Base-by-base conservation (phyloP, 2,797 vertebrate species). In the Mallotus villosus region DNA sequence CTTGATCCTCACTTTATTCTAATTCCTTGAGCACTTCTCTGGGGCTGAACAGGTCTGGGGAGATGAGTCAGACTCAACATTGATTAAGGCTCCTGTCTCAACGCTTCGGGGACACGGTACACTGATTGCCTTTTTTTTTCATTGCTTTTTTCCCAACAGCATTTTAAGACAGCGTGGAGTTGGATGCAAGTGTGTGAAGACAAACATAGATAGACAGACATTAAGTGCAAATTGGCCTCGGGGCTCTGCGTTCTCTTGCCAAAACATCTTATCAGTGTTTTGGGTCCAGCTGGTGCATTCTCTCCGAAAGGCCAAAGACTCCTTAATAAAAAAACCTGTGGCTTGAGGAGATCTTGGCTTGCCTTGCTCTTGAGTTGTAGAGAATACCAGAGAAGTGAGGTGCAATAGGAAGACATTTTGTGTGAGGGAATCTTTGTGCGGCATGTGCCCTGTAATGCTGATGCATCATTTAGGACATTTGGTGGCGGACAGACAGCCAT, bases 401-500 rank as follows among this genome's bases (percentile, higher is more conserved):
- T 46, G 41, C 41, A 14, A 14, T 46, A 46, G 41, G 9, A 12
- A 46, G 41, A 46, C 41, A 46, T 46, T 46, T 46, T 46, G 51
- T 55, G 51, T 5, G 51, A 55, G 51, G 51, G 22, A 25, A 17
- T 53, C 19, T 51, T 14, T 27, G 27, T 53, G 65, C 46, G 14
- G 9, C 65, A 29, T 67, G 41, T 53, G 65, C 46, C 46, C 22
- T 55, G 41, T 46, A 41, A 87, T 85, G 53, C 75, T 74, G 74
- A 79, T 82, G 79, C 84, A 86, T 83, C 81, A 78, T 80, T 78
- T 80, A 88, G 84, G 80, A 85, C 83, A 76, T 86, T 88, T 85
- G 72, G 71, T 81, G 81, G 86, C 86, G 81, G 85, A 86, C 82
- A 79, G 83, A 79, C 84, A 83, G 82, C 85, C 85, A 81, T 85